Conservation (phyloP, 2,888 invertebrate genomes). For the Plagodis pulveraria region DNA sequence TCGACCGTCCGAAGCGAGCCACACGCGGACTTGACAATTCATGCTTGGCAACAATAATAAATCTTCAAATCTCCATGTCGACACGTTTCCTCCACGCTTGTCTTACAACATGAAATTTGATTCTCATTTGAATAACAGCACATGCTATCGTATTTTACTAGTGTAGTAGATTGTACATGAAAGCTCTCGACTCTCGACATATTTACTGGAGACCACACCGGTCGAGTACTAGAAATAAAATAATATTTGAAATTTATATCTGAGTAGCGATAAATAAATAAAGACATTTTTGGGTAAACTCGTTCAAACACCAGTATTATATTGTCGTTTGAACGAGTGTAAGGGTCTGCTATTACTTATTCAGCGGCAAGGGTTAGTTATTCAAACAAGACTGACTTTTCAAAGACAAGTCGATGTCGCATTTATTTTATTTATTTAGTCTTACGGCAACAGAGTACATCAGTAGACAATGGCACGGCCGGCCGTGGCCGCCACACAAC, state of each 20-base stretch:
- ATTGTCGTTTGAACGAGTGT: conserved; percentile 6
- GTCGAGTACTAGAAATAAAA: conserved; percentile 38
- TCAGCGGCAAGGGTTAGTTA: conserved; percentile 14
- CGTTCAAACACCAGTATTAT: conserved; percentile 7
- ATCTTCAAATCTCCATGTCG: conserved; percentile 64
- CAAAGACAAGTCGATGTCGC: conserved; percentile 5
- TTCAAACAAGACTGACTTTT: conserved; percentile 11
- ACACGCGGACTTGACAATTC: conserved; percentile 64
- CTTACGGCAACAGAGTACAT: background rate
- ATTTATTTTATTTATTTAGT: background rate
- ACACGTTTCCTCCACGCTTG: conserved; percentile 60
- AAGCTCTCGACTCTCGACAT: conserved; percentile 51
- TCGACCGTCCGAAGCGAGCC: conserved; percentile 40
- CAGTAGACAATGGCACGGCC: conserved; percentile 11
- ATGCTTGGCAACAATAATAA: conserved; percentile 69
- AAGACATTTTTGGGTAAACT: conserved; percentile 18
- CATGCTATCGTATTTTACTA: conserved; percentile 65
- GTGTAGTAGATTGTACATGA: conserved; percentile 49
- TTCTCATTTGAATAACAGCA: conserved; percentile 67
- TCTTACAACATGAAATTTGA: conserved; percentile 70
- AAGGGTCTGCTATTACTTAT: no score
- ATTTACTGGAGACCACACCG: conserved; percentile 64
- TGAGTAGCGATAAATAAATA: conserved; percentile 27
- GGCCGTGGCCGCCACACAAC: conserved; percentile 4
- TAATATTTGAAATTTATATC: conserved; percentile 35